These are phyloP conservation scores for Spodoptera exigua DNA, from an alignment of 2,888 invertebrate genomes.

Conservation along the genomic window DNA sequence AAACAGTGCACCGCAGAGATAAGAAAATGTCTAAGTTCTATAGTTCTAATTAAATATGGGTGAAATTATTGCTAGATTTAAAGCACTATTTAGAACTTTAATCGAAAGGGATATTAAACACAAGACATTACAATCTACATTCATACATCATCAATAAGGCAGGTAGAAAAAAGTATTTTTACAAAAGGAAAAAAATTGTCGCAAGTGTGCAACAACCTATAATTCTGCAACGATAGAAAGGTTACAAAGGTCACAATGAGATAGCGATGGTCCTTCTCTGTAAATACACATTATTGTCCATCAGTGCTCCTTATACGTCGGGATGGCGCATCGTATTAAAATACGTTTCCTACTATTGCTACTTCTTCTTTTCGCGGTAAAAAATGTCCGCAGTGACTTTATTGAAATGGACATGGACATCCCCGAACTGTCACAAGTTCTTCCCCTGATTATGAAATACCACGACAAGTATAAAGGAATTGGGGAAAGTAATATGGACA, in stretches of 20 bases:
- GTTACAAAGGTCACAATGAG: conserved; percentile 22
- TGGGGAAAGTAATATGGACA: conserved; percentile 16
- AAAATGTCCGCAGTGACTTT: neutral
- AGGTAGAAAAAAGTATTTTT: too few species aligned
- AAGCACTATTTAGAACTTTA: too few species aligned
- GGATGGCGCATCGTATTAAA: conserved; percentile 22
- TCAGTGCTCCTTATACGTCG: conserved; percentile 9
- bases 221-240: conserved; percentile 28
- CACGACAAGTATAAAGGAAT: conserved; percentile 15
- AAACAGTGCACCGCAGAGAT: too few species aligned
- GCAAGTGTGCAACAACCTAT: conserved; percentile 6
- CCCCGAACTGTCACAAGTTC: conserved; percentile 6
- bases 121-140: too few species aligned
- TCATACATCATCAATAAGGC: too few species aligned
- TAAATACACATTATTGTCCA: neutral
- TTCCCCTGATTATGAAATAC: neutral
- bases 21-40: too few species aligned
- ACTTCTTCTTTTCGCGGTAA: conserved; percentile 1
- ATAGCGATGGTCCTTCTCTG: conserved; percentile 13
- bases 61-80: too few species aligned
- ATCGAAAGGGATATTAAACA: too few species aligned
- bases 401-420: neutral
- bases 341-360: neutral
- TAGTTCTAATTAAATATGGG: too few species aligned
- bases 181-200: conserved; percentile 10